Evolutionary conservation across 2,888 invertebrate species (phyloP).

Genomic region (Teleiodes luculella): DNA sequence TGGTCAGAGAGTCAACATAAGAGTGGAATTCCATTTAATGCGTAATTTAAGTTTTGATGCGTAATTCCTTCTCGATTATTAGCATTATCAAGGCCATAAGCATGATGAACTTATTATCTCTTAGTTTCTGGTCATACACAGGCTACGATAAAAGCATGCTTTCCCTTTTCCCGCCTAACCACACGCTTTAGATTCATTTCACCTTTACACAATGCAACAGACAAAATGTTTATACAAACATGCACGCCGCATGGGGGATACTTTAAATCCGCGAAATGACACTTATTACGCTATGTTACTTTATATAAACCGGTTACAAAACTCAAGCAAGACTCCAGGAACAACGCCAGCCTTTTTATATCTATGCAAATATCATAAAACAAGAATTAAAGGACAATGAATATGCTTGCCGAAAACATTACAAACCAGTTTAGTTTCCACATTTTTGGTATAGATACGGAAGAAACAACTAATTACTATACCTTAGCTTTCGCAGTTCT

Average conservation of each 20-base stretch:
- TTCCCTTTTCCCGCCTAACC: slow-evolving; percentile 6
- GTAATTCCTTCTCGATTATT: not conserved
- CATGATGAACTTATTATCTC: not conserved
- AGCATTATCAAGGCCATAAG: not conserved
- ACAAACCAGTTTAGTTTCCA: slow-evolving; percentile 41
- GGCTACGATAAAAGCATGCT: not conserved
- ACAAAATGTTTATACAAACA: not conserved
- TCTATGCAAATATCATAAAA: slow-evolving; percentile 13
- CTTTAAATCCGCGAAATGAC: not conserved
- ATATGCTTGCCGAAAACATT: slow-evolving; percentile 41
- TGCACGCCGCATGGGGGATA: not conserved
- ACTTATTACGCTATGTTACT: not conserved
- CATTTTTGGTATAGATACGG: slow-evolving; percentile 24
- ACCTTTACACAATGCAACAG: not conserved
- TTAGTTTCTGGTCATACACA: not conserved
- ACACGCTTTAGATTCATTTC: not conserved
- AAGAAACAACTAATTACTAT: slow-evolving; percentile 29
- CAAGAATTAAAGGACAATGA: slow-evolving; percentile 27
- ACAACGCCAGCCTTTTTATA: not conserved
- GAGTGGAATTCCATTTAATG: too few species aligned
- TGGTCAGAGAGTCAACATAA: too few species aligned
- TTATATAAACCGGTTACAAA: not conserved
- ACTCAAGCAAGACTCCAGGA: not conserved
- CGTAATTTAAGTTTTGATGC: too few species aligned
- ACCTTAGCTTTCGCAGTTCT: slow-evolving; percentile 65